Conservation (phyloP, 2,113 vertebrate genomes). For the Pristiophorus japonicus region DNA sequence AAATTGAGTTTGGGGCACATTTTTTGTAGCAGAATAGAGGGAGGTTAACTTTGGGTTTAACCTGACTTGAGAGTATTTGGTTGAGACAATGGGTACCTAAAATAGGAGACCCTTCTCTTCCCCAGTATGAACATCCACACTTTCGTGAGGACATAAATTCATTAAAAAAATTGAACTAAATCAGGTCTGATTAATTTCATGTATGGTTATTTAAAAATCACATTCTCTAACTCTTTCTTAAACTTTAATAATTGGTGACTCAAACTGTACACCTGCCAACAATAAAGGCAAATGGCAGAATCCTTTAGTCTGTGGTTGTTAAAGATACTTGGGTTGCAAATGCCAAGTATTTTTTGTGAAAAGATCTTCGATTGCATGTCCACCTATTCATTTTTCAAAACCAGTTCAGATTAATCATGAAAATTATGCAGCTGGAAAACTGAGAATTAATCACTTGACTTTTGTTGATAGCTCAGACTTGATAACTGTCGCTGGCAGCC, state of each 20-base stretch:
- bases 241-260: too few relatives aligned
- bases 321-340: neutral
- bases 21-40: neutral
- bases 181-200: neutral
- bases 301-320: neutral
- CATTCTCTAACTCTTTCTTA: neutral
- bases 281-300: neutral
- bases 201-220: neutral
- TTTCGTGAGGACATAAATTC: neutral
- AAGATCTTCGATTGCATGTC: neutral
- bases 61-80: neutral
- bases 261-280: neutral
- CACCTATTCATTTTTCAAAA: neutral
- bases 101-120: neutral
- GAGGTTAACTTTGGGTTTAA: neutral
- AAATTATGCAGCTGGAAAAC: neutral
- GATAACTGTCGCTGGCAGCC: neutral
- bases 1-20: neutral
- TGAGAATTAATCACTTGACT: neutral
- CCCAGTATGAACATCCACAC: too few relatives aligned
- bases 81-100: neutral
- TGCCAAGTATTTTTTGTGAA: neutral
- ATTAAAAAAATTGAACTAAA: neutral
- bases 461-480: neutral
- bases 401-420: neutral